Evolutionary conservation across 2,797 vertebrate species (phyloP), one percentile per base, ranked within the genome.

Genomic region (Sternarchorhynchus goeldii): DNA sequence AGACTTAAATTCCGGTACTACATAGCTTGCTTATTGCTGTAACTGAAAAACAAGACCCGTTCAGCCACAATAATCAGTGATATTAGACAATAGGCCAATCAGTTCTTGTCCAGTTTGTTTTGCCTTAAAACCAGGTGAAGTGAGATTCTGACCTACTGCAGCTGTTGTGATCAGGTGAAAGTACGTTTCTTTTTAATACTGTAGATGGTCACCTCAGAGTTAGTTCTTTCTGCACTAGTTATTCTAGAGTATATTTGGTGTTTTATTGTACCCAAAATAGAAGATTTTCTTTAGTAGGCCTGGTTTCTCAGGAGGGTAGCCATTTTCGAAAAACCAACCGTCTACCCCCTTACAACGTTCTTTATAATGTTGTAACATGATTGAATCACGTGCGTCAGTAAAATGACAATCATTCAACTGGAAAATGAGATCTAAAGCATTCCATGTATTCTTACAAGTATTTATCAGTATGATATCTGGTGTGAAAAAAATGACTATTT

Each of bases 261-360:
- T 86, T 88, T 82, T 87, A 83, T 84, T 84, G 88, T 90, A 87
- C 87, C 88, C 87, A 75, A 72, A 60, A 25, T 70, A 80, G 84
- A 84, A 84, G 81, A 70, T 85, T 74, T 62, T 66, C 29, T 77
- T 73, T 50, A 79, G 70, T 67, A 50, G 45, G 10, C 45, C 45
- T 50, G 53, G 45, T 73, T 21, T 25, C 32, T 77, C 34, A 64
- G 62, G 41, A 75, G 65, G 63, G 41, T 53, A 64, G 64, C 53
- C 63, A 65, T 50, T 5, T 6, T n/a, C 7, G 1, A 45, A 72
- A 72, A 31, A 2, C 50, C n/a, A 29, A 56, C n/a, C 12, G 14
- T 50, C 69, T 41, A 21, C 36, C 68, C 50, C 76, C 21, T 59
- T 84, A 81, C 83, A 62, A 64, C 76, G 39, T 56, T 29, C 76